phyloP scores from a whole-genome alignment of 2,797 vertebrate genomes.

The Hoplostethus mediterraneus region DNA sequence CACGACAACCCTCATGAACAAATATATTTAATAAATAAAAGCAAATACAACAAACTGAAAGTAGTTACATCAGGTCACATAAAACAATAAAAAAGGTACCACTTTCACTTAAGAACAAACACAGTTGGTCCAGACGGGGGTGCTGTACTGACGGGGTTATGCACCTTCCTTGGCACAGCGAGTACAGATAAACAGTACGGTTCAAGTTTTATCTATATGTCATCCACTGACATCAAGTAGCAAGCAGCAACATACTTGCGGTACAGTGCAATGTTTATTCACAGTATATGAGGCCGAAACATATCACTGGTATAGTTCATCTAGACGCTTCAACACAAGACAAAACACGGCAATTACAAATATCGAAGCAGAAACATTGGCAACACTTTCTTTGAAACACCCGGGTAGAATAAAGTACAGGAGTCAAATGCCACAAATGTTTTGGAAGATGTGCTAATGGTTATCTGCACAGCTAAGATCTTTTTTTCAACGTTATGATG shows the following conservation, averaged over 20 bases:
- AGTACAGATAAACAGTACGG: conserved; percentile 39
- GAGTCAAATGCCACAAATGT: conserved; percentile 27
- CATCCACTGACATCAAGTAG: conserved; percentile 45
- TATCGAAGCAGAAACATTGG: conserved; percentile 16
- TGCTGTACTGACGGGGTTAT: conserved; percentile 33
- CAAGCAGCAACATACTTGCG: conserved; percentile 54
- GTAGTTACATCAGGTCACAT: conserved; percentile 46
- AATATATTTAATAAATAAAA: conserved; percentile 63
- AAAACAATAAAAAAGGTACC: conserved; percentile 46
- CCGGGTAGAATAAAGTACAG: conserved; percentile 15
- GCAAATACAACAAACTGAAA: conserved; percentile 14
- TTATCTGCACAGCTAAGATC: conserved; percentile 31
- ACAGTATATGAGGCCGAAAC: conserved; percentile 75
- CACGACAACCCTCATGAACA: conserved; percentile 22
- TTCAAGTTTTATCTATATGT: conserved; percentile 58
- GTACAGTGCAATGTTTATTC: conserved; percentile 78
- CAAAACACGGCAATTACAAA: conserved; percentile 36
- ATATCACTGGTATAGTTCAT: conserved; percentile 32
- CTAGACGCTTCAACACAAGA: conserved; percentile 48
- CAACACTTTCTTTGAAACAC: conserved; percentile 24
- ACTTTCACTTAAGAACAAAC: conserved; percentile 44
- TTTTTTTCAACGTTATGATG: conserved; percentile 11
- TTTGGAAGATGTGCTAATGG: conserved; percentile 39
- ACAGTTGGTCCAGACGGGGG: conserved; percentile 65
- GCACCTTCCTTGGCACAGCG: conserved; percentile 54